Conservation (phyloP, 1,140 invertebrate genomes). For the Chrysoperla carnea region DNA sequence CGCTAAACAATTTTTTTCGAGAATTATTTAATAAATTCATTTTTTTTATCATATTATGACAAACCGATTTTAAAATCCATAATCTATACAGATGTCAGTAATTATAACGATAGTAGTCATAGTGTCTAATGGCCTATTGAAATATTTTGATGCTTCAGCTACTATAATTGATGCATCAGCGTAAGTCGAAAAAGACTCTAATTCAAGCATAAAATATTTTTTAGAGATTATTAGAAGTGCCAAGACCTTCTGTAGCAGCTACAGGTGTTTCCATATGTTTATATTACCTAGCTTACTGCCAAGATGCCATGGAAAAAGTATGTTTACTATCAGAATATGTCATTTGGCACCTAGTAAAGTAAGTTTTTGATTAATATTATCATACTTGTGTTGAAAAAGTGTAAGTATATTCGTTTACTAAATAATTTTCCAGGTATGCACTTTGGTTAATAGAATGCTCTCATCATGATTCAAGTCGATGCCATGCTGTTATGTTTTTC, state of each 20-base stretch:
- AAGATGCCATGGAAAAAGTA: slow-evolving; percentile 93
- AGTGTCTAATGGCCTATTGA: no score
- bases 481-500: slow-evolving; percentile 96
- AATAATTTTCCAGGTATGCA: slow-evolving; percentile 45
- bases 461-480: slow-evolving; percentile 89
- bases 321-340: slow-evolving; percentile 65
- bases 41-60: no score
- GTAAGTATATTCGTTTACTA: background rate
- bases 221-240: slow-evolving; percentile 67
- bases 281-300: slow-evolving; percentile 92
- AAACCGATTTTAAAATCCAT: no score
- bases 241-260: slow-evolving; percentile 81
- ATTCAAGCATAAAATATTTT: no score
- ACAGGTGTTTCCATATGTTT: slow-evolving; percentile 91
- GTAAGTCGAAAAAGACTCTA: no score
- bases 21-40: no score
- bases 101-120: no score
- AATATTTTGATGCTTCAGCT: no score
- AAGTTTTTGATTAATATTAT: slow-evolving; percentile 15
- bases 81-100: no score
- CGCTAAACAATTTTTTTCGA: no score
- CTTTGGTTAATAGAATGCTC: slow-evolving; percentile 90
- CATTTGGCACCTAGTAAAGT: slow-evolving; percentile 62
- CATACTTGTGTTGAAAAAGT: no score
- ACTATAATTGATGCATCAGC: no score